Evolutionary conservation across 2,888 invertebrate species (phyloP).

Genomic region (Litoditis marina): DNA sequence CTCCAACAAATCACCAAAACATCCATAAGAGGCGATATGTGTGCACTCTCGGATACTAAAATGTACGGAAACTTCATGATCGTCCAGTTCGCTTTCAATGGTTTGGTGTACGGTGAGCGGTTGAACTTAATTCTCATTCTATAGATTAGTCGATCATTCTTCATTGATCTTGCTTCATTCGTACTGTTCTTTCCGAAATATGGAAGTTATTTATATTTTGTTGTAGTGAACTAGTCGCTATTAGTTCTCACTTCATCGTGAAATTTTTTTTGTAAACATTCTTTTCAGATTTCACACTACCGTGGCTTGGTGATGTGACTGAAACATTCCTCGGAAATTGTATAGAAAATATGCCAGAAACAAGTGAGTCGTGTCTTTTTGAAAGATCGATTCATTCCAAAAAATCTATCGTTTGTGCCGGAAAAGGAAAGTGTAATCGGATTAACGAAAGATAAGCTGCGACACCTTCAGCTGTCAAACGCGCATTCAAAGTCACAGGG

Average conservation of each 20-base stretch:
- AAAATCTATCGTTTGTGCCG: neutral
- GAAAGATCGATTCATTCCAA: neutral
- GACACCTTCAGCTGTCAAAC: too few relatives aligned
- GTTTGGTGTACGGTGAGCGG: conserved; percentile 1
- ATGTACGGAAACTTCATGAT: conserved; percentile 30
- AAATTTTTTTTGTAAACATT: neutral
- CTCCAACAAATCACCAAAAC: conserved; percentile 18
- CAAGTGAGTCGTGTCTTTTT: neutral
- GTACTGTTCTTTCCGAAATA: too few relatives aligned
- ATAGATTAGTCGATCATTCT: too few relatives aligned
- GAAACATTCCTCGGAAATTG: conserved; percentile 9
- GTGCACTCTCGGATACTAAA: conserved; percentile 23
- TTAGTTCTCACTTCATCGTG: too few relatives aligned
- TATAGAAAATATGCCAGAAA: conserved; percentile 1
- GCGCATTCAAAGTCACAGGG: too few relatives aligned
- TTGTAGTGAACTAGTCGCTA: too few relatives aligned
- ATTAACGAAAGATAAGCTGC: too few relatives aligned
- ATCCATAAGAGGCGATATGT: conserved; percentile 23
- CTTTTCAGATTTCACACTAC: conserved; percentile 6
- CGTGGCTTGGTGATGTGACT: conserved; percentile 15
- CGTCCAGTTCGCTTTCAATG: conserved; percentile 4
- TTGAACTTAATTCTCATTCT: too few relatives aligned
- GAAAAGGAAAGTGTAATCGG: neutral
- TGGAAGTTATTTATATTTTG: too few relatives aligned
- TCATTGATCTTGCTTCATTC: too few relatives aligned